Base-by-base conservation (phyloP, 1,140 invertebrate genomes). In the Sycobia sp. region DNA sequence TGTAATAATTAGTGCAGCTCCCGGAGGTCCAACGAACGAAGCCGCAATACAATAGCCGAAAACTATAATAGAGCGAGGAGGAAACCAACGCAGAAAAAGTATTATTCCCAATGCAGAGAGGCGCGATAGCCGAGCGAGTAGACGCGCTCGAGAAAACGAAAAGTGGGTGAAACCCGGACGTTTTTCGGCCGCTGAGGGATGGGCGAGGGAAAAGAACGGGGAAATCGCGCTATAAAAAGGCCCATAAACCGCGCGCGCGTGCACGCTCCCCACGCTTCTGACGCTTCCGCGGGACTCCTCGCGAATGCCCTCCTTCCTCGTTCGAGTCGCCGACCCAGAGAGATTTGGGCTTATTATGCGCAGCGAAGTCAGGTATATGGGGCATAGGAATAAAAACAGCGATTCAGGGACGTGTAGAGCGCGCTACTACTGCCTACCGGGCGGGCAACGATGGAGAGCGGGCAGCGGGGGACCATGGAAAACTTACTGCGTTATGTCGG, bases 321-420 rank as follows among this genome's bases (percentile, higher is more conserved):
- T 7, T 10, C 54, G 13, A 18, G 16, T 36, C 16, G 18, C 25
- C 14, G 27, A 10, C n/a, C 3, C 27, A 13, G 49, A 3, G 10
- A n/a, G 23, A n/a, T 22, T 20, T 16, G 36, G 49, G 11, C 32
- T 36, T n/a, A n/a, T n/a, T n/a, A n/a, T n/a, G n/a, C n/a, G n/a
- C n/a, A n/a, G n/a, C n/a, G 23, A 25, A 49, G 36, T 41, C 47
- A 61, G 49, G 38, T 44, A 53, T 14, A 53, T 8, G 18, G n/a
- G n/a, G n/a, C n/a, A 23, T 53, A 29, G 44, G 49, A 53, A 53
- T 61, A 29, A 23, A 53, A 61, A 61, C 25, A 47, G 43, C 23
- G 41, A 50, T 50, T 50, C 20, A 5, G 25, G 47, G 36, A 18
- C 36, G n/a, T 46, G 53, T 20, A 4, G 14, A 13, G 53, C 25